phyloP scores from a whole-genome alignment of 1,140 invertebrate species.

The Lordiphosa clarofinis region DNA sequence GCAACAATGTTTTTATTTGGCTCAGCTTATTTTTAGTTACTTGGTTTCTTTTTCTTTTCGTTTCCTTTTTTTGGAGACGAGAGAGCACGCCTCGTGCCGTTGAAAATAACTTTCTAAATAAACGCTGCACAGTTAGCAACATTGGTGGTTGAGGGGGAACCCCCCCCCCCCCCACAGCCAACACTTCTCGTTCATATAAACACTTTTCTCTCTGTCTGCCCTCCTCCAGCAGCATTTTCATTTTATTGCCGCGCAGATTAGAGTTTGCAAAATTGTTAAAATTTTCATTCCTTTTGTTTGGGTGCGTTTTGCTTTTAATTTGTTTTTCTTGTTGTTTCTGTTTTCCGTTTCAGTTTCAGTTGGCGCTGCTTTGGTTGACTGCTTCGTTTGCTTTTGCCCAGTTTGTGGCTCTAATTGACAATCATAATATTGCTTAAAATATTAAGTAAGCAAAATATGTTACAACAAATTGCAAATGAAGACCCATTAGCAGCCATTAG shows the following conservation, averaged over 20 bases:
- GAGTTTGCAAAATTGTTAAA: slow-evolving; percentile 73
- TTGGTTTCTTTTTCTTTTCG: slow-evolving; percentile 35
- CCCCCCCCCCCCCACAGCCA: too few relatives aligned
- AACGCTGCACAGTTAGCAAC: slow-evolving; percentile 62
- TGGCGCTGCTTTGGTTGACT: slow-evolving; percentile 28
- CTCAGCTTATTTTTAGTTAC: slow-evolving; percentile 73
- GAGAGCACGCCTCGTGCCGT: slow-evolving; percentile 36
- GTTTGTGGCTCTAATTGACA: slow-evolving; percentile 31
- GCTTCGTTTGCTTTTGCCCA: slow-evolving; percentile 34
- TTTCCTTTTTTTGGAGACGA: too few relatives aligned
- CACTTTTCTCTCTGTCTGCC: slow-evolving; percentile 51
- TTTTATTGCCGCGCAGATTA: slow-evolving; percentile 73
- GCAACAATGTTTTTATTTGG: slow-evolving; percentile 76
- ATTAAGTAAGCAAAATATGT: slow-evolving; percentile 3
- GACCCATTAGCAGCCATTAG: too few relatives aligned
- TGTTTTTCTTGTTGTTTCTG: neutral
- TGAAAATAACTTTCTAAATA: slow-evolving; percentile 75
- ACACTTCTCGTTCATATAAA: slow-evolving; percentile 18
- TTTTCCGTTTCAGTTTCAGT: neutral
- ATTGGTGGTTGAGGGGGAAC: too few relatives aligned
- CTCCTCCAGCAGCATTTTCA: slow-evolving; percentile 44
- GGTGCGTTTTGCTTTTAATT: slow-evolving; percentile 18
- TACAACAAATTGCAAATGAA: too few relatives aligned
- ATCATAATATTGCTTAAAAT: slow-evolving; percentile 8
- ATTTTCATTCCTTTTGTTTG: slow-evolving; percentile 57